Percentiles rank a stretch among this genome's conserved stretches.
Conservation (phyloP, 2,113 vertebrate species). For the Tricholaema leucomelas region DNA sequence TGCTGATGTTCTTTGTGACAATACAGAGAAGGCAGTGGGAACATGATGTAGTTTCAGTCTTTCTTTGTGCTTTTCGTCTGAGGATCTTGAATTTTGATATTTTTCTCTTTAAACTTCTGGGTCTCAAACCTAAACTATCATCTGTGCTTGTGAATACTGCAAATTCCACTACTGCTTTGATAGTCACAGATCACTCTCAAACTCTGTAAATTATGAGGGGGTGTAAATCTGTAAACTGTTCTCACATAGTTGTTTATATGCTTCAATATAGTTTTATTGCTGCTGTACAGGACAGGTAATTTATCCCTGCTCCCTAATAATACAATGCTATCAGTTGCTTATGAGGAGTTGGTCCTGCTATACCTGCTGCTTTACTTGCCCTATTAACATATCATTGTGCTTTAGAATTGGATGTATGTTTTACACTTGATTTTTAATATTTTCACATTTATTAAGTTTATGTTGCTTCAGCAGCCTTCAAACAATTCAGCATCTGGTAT, state of each 20-base stretch:
- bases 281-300: not conserved
- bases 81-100: not conserved
- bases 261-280: not conserved
- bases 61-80: not conserved
- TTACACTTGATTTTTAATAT: not conserved
- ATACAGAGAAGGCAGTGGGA: not conserved
- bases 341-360: not conserved
- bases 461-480: not conserved
- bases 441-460: not conserved
- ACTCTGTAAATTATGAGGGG: not conserved
- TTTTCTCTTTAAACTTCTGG: not conserved
- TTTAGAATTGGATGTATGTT: not conserved
- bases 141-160: not conserved
- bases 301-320: not conserved
- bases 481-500: not conserved
- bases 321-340: not conserved
- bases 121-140: not conserved
- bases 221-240: not conserved
- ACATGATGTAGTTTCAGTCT: not conserved
- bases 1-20: not conserved
- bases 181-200: not conserved
- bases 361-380: not conserved
- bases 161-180: not conserved
- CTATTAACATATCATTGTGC: not conserved
- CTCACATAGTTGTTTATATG: not conserved